Base-by-base conservation (phyloP, 1,140 invertebrate genomes). In the Caenorhabditis tropicalis region DNA sequence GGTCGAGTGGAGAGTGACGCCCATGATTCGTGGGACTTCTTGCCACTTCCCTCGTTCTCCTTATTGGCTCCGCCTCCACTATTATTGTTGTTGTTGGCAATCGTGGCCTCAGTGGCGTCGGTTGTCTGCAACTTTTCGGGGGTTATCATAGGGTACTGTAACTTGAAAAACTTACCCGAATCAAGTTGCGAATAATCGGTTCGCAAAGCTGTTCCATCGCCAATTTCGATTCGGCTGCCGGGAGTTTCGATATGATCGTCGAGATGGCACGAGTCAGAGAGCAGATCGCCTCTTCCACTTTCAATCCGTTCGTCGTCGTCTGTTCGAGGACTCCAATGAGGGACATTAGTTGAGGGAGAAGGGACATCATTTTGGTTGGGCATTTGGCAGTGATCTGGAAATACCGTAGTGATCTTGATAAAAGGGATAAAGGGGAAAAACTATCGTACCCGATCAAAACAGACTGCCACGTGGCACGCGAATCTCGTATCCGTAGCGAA, bases 401-500 rank as follows among this genome's bases (percentile, higher is more conserved):
- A 74, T 27, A n/a, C 2, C 0, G 48, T 15, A 1, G 15, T 15
- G 48, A 51, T 15, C 48, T 51, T 0, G 1, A 46, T 12, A 46
- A 46, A 46, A 46, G 16, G n/a, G n/a, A 6, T 43, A 43, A 5
- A 6, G 39, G 5, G 12, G 39, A 43, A 58, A 58, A 74, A 12
- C 65, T 43, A n/a, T n/a, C n/a, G n/a, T 43, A 74, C 65, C 36
- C 65, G 1, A 74, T 74, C 65, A 21, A 74, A 43, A 15, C 36
- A 43, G 15, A 46, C 9, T 10, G 65, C 65, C 2, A 74, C 65
- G 21, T 74, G 65, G n/a, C 39, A 85, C 24, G 65, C 65, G 16
- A 85, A 83, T n/a, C 82, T 36, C 10, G 88, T 70, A 24, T 88
- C 79, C 1, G 53, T 24, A 2, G 79, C 65, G 19, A 88, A 79